Evolutionary conservation across 2,888 invertebrate species (phyloP).

Genomic region (Drosophila neonasuta): DNA sequence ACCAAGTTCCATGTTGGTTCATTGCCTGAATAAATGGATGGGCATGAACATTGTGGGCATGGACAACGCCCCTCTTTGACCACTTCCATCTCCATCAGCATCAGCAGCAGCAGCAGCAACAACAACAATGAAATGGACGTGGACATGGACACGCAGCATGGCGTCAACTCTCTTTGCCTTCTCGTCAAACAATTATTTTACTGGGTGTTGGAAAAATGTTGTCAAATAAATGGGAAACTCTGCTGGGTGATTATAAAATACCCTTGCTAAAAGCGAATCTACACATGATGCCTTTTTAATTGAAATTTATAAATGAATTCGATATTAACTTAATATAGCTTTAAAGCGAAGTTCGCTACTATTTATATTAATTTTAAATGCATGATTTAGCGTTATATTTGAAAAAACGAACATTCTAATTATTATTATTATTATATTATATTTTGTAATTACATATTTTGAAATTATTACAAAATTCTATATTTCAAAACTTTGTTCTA

Average conservation of each 20-base stretch:
- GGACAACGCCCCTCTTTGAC: neutral
- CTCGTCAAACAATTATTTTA: slow-evolving; percentile 42
- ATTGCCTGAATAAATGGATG: slow-evolving; percentile 37
- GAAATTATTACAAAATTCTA: too few relatives aligned
- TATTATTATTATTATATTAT: too few relatives aligned
- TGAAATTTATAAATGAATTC: too few relatives aligned
- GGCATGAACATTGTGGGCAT: slow-evolving; percentile 25
- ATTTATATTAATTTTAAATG: too few relatives aligned
- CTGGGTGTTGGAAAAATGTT: slow-evolving; percentile 12
- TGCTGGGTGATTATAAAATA: neutral
- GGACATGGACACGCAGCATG: slow-evolving; percentile 2
- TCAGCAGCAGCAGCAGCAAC: neutral
- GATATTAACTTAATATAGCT: too few relatives aligned
- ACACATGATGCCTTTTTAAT: too few relatives aligned
- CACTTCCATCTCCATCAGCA: too few relatives aligned
- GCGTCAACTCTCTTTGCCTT: slow-evolving; percentile 8
- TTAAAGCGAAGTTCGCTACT: neutral
- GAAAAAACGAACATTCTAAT: too few relatives aligned
- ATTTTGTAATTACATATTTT: too few relatives aligned
- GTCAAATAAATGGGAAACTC: slow-evolving; percentile 1
- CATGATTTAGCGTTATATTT: too few relatives aligned
- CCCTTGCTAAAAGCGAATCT: neutral
- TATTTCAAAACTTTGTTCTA: too few relatives aligned
- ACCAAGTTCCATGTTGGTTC: slow-evolving; percentile 45
- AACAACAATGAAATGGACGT: slow-evolving; percentile 7